These are phyloP conservation scores for Heliconius erato DNA, from an alignment of 2,888 invertebrate genomes.

Conservation along the genomic window DNA sequence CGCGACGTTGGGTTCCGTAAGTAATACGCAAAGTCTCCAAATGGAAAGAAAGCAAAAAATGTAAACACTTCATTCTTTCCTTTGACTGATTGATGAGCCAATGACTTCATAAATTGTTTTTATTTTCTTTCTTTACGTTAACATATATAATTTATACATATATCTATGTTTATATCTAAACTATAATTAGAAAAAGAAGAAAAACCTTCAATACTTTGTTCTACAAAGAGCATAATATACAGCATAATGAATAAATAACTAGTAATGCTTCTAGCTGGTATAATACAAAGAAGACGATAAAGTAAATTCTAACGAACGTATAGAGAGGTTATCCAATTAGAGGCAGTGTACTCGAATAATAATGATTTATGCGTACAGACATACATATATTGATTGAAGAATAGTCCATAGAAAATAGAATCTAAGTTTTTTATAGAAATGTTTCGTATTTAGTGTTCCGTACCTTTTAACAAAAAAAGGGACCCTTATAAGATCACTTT, in stretches of 20 bases:
- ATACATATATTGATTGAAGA: background rate
- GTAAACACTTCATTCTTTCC: no score
- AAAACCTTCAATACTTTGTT: background rate
- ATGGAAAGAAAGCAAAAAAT: no score
- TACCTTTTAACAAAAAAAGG: no score
- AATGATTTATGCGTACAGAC: constrained; percentile 8
- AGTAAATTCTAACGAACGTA: background rate
- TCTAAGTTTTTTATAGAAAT: background rate
- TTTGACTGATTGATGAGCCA: no score
- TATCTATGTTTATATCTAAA: background rate
- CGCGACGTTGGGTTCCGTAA: no score
- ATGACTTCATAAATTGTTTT: no score
- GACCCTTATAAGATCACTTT: no score
- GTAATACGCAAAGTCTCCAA: no score
- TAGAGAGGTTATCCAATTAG: constrained; percentile 16
- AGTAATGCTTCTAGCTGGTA: background rate
- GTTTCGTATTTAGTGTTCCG: no score
- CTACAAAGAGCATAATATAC: background rate
- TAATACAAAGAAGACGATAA: constrained; percentile 8
- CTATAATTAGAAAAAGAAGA: background rate
- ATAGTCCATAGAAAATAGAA: background rate
- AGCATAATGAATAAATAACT: background rate
- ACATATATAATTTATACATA: background rate
- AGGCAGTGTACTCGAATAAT: background rate
- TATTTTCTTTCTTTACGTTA: background rate